Evolutionary conservation across 2,113 vertebrate genomes (phyloP), one percentile per base, ranked within the genome.

Genomic region (Anser cygnoides): DNA sequence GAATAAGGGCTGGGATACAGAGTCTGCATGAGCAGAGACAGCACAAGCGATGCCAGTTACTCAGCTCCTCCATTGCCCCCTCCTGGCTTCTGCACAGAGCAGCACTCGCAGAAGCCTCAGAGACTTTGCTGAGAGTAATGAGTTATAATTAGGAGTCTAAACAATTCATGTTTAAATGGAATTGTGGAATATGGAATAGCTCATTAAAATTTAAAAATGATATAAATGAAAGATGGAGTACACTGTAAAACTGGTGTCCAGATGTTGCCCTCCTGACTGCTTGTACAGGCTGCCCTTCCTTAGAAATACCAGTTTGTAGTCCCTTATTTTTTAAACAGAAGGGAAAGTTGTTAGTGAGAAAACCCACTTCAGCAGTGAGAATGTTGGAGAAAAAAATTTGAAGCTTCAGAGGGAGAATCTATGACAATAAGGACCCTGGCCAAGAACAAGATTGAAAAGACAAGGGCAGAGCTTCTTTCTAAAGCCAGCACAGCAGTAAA

Each of bases 41-140:
- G 58, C 11, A 4, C 23, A 59, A 79, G 41, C 3, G 1, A 29
- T 58, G 82, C 68, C 43, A 37, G 31, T 87, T 89, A n/a, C 39
- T 89, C 21, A 89, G 90, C 89, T 95, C 87, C 89, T 91, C 80
- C 76, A 55, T 96, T 93, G 88, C 83, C 93, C 86, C 87, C 92
- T 96, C 61, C 90, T 94, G 93, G 95, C 61, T 75, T 87, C 37
- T 13, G 13, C 76, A 67, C 29, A 76, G 58, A 85, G 80, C 70
- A 76, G n/a, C 80, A 59, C 65, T 75, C 33, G 0, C 0, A 65
- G 66, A 65, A 83, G 29, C 29, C 39, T 80, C 25, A 0, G 7
- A 74, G 39, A 77, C 10, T 90, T 88, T 61, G 37, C 25, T 5
- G 65, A 55, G 16, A 78, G 3, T 86, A 29, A 78, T 20, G 54